phyloP scores from a whole-genome alignment of 1,140 invertebrate species.

The Rhopalosiphum padi region DNA sequence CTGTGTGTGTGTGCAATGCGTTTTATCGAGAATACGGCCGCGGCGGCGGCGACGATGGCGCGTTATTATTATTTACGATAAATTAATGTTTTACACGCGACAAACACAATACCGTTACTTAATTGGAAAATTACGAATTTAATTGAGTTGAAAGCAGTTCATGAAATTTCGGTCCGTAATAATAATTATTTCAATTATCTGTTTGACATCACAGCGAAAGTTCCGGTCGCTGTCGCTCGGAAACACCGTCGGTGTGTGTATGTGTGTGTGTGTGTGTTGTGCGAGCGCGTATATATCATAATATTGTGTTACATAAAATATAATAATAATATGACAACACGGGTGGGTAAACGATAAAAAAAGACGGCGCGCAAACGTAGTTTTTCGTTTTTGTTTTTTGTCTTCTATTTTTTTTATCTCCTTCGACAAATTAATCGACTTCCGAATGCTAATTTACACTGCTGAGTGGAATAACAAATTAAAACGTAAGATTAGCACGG shows the following conservation, averaged over 20 bases:
- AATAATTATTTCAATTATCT: conserved; percentile 10
- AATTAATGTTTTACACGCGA: neutral
- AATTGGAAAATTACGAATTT: conserved; percentile 35
- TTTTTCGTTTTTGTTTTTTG: neutral
- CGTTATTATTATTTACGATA: conserved; percentile 11
- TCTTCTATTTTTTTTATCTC: neutral
- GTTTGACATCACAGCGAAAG: neutral
- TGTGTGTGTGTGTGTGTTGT: neutral
- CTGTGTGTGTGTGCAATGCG: neutral
- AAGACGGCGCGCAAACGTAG: neutral
- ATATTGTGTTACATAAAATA: neutral
- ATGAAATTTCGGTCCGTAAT: neutral
- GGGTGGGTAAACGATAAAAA: neutral
- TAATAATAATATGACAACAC: neutral
- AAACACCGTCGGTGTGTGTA: neutral
- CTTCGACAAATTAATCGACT: conserved; percentile 22
- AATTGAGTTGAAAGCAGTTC: conserved; percentile 28
- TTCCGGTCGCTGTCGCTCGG: neutral
- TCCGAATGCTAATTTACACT: conserved; percentile 8
- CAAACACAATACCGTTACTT: neutral
- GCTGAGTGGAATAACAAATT: neutral
- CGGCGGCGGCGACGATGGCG: neutral
- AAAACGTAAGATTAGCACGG: neutral
- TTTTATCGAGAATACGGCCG: neutral
- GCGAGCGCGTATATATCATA: no score